Percentiles rank a stretch among this genome's conserved stretches.
These are phyloP conservation scores for Drosophila orena DNA, from an alignment of 1,140 invertebrate genomes.

Conservation along the genomic window DNA sequence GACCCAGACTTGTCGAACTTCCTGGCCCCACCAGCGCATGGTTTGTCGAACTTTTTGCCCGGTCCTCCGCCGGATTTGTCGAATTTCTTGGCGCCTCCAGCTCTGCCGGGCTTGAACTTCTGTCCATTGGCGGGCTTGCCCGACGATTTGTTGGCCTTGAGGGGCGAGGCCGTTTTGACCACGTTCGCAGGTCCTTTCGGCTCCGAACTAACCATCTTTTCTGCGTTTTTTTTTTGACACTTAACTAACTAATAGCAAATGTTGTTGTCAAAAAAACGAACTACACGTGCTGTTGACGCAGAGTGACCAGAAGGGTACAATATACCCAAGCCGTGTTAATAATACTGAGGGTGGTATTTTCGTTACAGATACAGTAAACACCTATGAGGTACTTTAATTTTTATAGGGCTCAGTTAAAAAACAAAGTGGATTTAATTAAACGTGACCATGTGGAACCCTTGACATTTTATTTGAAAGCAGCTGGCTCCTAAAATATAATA, in stretches of 20 bases:
- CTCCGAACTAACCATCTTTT: constrained; percentile 39
- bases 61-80: constrained; percentile 8
- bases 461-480: too few relatives aligned
- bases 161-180: constrained; percentile 8
- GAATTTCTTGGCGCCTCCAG: constrained; percentile 7
- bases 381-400: not conserved
- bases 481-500: too few relatives aligned
- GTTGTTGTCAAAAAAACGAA: not conserved
- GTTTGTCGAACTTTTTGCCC: constrained; percentile 14
- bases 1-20: constrained; percentile 12
- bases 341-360: not conserved
- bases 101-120: constrained; percentile 23
- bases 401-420: too few relatives aligned
- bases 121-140: constrained; percentile 11
- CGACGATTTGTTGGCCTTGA: constrained; percentile 18
- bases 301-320: constrained; percentile 15
- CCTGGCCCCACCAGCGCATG: constrained; percentile 6
- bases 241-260: constrained; percentile 23
- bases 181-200: constrained; percentile 27
- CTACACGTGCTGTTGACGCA: constrained; percentile 32
- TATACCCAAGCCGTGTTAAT: not conserved
- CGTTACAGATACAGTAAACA: not conserved
- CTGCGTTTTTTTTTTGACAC: not conserved
- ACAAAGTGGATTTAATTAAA: too few relatives aligned
- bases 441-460: too few relatives aligned